Evolutionary conservation across 2,888 invertebrate genomes (phyloP).

Genomic region (Cheilosia scutellata): DNA sequence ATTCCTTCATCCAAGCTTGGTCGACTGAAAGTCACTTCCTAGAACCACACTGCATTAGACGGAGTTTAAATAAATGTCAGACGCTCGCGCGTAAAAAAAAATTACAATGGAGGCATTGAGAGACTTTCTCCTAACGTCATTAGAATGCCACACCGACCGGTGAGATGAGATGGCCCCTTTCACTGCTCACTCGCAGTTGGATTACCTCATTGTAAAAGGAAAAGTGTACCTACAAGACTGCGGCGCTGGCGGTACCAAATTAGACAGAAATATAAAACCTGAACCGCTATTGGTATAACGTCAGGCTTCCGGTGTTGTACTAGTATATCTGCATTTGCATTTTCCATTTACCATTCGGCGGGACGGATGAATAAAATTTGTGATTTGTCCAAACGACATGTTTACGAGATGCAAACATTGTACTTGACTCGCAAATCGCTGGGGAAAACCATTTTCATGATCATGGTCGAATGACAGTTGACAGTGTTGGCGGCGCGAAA

Average conservation of each 20-base stretch:
- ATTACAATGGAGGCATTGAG: conserved; percentile 10
- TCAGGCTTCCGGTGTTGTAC: conserved; percentile 54
- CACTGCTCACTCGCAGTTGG: conserved; percentile 43
- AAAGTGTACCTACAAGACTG: conserved; percentile 10
- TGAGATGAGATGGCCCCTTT: conserved; percentile 48
- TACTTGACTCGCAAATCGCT: conserved; percentile 15
- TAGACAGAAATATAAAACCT: background rate
- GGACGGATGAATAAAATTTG: conserved; percentile 6
- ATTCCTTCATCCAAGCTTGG: conserved; percentile 11
- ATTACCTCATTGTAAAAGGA: conserved; percentile 56
- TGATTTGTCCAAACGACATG: conserved; percentile 39
- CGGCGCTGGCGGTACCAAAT: conserved; percentile 24
- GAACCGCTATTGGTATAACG: conserved; percentile 8
- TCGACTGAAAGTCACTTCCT: conserved; percentile 35
- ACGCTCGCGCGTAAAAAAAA: conserved; percentile 5
- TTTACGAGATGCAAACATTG: conserved; percentile 38
- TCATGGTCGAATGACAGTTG: conserved; percentile 33
- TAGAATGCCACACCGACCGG: conserved; percentile 39
- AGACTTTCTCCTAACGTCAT: conserved; percentile 59
- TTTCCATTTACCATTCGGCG: background rate
- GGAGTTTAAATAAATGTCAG: conserved; percentile 5
- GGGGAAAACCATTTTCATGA: conserved; percentile 51
- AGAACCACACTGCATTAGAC: conserved; percentile 17
- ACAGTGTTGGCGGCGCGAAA: conserved; percentile 8
- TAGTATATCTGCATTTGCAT: conserved; percentile 48